Conservation (phyloP, 2,888 invertebrate genomes). For the Strigamia crassipes region DNA sequence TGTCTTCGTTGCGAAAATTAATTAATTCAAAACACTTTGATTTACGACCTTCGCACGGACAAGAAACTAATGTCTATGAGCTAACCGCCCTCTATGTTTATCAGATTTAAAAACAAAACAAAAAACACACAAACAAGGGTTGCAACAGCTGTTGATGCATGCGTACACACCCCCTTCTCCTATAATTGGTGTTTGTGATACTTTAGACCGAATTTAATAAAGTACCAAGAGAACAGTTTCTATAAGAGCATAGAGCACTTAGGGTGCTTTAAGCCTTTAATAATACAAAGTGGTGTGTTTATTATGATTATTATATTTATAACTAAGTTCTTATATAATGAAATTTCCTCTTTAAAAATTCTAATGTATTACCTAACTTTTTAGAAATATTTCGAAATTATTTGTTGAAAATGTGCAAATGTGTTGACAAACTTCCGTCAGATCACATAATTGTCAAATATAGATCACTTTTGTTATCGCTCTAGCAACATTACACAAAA, state of each 20-base stretch:
- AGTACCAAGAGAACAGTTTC: not conserved
- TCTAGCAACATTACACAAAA: not conserved
- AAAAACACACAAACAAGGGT: not conserved
- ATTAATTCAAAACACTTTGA: constrained; percentile 15
- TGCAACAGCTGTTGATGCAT: constrained; percentile 25
- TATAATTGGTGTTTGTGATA: constrained; percentile 28
- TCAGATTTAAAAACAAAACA: not conserved
- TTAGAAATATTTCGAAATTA: no score
- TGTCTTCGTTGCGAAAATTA: constrained; percentile 29
- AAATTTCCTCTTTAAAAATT: no score
- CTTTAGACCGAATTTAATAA: constrained; percentile 20
- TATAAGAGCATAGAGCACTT: not conserved
- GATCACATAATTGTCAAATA: not conserved
- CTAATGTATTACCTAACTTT: no score
- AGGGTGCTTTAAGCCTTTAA: not conserved
- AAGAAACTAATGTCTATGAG: not conserved
- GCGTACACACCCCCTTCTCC: not conserved
- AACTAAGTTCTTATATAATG: not conserved
- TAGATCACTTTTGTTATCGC: not conserved
- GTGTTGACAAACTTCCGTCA: no score
- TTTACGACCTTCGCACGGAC: constrained; percentile 23
- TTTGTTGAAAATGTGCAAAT: no score
- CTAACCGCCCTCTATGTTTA: not conserved
- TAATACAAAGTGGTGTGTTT: not conserved
- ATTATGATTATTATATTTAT: not conserved